phyloP scores from a whole-genome alignment of 2,888 invertebrate genomes.

The Nemapogon koenigi region DNA sequence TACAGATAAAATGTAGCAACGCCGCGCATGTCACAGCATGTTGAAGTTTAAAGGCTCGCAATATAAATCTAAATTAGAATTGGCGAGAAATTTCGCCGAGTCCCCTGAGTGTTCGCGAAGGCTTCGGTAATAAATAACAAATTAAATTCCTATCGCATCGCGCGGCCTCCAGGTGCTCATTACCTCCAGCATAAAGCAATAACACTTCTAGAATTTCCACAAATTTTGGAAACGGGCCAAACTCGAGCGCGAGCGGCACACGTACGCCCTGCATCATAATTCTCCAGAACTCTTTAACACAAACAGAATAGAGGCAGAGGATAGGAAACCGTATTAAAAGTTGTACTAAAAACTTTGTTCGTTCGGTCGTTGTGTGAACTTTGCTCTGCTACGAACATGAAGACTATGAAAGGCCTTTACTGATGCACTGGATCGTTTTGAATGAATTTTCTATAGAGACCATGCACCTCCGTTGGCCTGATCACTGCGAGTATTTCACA shows the following conservation, averaged over 20 bases:
- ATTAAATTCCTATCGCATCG: slow-evolving; percentile 15
- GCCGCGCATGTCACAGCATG: too few species aligned
- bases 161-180: slow-evolving; percentile 17
- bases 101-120: slow-evolving; percentile 1
- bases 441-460: too few species aligned
- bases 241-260: slow-evolving; percentile 23
- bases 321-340: slow-evolving; percentile 36
- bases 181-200: slow-evolving; percentile 18
- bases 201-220: slow-evolving; percentile 20
- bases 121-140: slow-evolving; percentile 9
- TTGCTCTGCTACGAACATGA: slow-evolving; percentile 11
- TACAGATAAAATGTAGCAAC: too few species aligned
- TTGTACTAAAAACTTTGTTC: slow-evolving; percentile 27
- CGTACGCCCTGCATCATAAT: slow-evolving; percentile 19
- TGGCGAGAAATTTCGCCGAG: too few species aligned
- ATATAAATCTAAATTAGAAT: too few species aligned
- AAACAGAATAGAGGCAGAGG: slow-evolving; percentile 23
- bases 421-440: slow-evolving; percentile 16
- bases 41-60: too few species aligned
- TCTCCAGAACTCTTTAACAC: slow-evolving; percentile 18
- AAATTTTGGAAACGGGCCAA: slow-evolving; percentile 30
- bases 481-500: too few species aligned
- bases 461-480: too few species aligned
- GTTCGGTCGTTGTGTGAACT: slow-evolving; percentile 11
- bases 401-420: slow-evolving; percentile 21